Evolutionary conservation across 2,797 vertebrate genomes (phyloP), one percentile per base, ranked within the genome.

Genomic region (Esox lucius): DNA sequence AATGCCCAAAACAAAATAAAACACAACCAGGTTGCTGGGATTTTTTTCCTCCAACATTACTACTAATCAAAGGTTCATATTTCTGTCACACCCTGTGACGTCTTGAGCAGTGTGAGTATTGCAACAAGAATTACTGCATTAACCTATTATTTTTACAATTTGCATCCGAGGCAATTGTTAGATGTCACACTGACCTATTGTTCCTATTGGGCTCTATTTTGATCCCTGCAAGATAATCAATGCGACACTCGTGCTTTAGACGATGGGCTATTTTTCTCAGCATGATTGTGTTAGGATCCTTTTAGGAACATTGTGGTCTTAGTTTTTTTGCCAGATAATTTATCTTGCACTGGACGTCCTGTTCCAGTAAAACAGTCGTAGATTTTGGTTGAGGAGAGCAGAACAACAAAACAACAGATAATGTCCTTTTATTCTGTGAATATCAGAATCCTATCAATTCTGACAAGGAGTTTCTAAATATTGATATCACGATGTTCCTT

Each of bases 111-210:
- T 56, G 1, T 6, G 6, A 11, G 9, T 8, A 56, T 22, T 22
- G 7, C 7, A 22, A 22, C 53, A 56, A 56, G 2, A 56, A 11
- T 56, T 61, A 61, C 22, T 24, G 61, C 3, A 24, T 11, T 61
- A 24, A 24, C 56, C 8, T 13, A 26, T 61, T 61, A 13, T 61
- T 61, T 61, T 61, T 61, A 46, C 22, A 61, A 24, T 61, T 8
- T 24, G 51, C 51, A 19, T n/a, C 51, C n/a, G 56, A 24, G 22
- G 56, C n/a, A 61, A 19, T 56, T 56, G 19, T 56, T 56, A n/a
- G 19, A n/a, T 61, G 24, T 42, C 48, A 46, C 68, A 68, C 68
- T 74, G 64, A 49, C 71, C 68, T 72, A 68, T 76, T 77, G 35
- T 13, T 72, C 68, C 68, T 72, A 73, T 77, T 31, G 22, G 42